phyloP scores from a whole-genome alignment of 2,113 vertebrate genomes.

The Bufo bufo region DNA sequence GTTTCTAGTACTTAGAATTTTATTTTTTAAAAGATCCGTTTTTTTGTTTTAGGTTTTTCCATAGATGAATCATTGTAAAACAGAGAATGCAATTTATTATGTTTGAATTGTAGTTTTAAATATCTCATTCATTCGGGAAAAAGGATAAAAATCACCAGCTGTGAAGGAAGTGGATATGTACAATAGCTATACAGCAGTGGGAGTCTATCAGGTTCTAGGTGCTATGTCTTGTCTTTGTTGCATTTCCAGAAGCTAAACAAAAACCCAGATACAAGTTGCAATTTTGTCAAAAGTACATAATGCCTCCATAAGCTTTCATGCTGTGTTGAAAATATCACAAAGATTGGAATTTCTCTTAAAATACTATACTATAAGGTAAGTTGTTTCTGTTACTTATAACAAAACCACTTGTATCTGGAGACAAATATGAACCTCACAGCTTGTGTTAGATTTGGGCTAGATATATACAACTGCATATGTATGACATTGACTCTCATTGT shows the following conservation, averaged over 20 bases:
- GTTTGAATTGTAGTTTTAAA: conserved; percentile 39
- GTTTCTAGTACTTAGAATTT: not conserved
- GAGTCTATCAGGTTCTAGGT: conserved; percentile 9
- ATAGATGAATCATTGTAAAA: conserved; percentile 11
- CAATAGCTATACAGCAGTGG: conserved; percentile 10
- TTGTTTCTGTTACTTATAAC: no score
- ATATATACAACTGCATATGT: no score
- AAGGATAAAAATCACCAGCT: conserved; percentile 15
- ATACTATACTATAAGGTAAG: not conserved
- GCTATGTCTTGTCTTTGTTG: conserved; percentile 17
- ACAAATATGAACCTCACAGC: no score
- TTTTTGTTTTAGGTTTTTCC: not conserved
- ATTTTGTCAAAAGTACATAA: not conserved
- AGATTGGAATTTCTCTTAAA: not conserved
- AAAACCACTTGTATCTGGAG: no score
- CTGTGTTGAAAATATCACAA: conserved; percentile 2
- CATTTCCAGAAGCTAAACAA: not conserved
- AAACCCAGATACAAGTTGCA: not conserved
- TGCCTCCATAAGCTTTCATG: not conserved
- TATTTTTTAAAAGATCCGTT: not conserved
- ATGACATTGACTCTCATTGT: no score
- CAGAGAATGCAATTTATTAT: not conserved
- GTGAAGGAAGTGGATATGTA: conserved; percentile 14
- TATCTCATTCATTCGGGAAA: conserved; percentile 13
- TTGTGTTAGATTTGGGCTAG: no score